Percentiles rank a stretch among this genome's conserved stretches.
Conservation (phyloP, 2,113 vertebrate species). For the Ellobius talpinus region DNA sequence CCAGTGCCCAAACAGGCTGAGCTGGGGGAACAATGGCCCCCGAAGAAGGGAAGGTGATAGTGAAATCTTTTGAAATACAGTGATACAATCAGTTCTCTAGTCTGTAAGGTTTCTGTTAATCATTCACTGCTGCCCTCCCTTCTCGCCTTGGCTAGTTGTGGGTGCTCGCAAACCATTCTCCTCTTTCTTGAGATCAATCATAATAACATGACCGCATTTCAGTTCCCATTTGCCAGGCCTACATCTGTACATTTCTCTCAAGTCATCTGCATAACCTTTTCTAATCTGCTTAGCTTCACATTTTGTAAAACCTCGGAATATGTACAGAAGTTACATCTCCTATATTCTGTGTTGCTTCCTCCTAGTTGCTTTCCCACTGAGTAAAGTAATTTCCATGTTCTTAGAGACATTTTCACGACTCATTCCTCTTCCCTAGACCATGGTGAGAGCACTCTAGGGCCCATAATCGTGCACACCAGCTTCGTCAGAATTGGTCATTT, state of each 20-base stretch:
- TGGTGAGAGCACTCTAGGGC: slow-evolving; percentile 36
- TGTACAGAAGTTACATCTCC: slow-evolving; percentile 32
- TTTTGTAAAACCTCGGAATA: slow-evolving; percentile 40
- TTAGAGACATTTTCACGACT: not conserved
- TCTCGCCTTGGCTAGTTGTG: not conserved
- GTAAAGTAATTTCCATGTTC: slow-evolving; percentile 35
- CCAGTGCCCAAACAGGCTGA: too few species aligned
- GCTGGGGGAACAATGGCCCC: too few species aligned
- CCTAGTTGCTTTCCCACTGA: slow-evolving; percentile 43
- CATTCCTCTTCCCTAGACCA: slow-evolving; percentile 23
- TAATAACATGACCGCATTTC: not conserved
- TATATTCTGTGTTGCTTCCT: slow-evolving; percentile 14
- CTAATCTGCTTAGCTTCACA: slow-evolving; percentile 45
- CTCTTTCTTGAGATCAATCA: not conserved
- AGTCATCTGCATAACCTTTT: slow-evolving; percentile 48
- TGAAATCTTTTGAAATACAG: too few species aligned
- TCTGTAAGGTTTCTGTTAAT: not conserved
- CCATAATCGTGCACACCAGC: not conserved
- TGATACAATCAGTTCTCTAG: not conserved
- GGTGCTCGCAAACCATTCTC: not conserved
- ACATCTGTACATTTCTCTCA: not conserved
- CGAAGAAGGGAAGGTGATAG: too few species aligned
- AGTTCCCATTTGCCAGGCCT: slow-evolving; percentile 36
- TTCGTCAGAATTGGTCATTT: slow-evolving; percentile 9
- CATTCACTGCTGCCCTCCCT: not conserved